phyloP scores from a whole-genome alignment of 2,113 vertebrate genomes.

The Takifugu bimaculatus region DNA sequence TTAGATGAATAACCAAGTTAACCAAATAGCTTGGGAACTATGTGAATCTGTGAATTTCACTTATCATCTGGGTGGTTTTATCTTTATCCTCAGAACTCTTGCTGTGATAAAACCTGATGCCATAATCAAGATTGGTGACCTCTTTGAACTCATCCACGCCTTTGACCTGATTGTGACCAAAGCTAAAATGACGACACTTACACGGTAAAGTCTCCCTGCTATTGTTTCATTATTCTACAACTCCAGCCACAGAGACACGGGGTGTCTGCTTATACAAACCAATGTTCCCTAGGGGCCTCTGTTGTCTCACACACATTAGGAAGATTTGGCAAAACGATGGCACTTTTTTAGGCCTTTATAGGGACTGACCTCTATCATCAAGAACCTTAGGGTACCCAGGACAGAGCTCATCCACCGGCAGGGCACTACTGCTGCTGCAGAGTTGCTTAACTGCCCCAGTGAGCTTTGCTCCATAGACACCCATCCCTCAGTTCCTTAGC shows the following conservation, averaged over 20 bases:
- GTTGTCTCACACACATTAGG: slow-evolving; percentile 21
- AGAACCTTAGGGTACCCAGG: neutral
- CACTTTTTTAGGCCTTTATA: slow-evolving; percentile 39
- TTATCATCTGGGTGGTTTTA: neutral
- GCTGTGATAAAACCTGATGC: slow-evolving; percentile 91
- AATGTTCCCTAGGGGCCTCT: slow-evolving; percentile 11
- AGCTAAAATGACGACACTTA: slow-evolving; percentile 90
- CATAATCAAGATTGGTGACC: slow-evolving; percentile 80
- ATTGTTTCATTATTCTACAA: neutral
- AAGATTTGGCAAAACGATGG: slow-evolving; percentile 31
- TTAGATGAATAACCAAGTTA: too few relatives aligned
- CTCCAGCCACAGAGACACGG: neutral
- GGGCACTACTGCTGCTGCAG: too few relatives aligned
- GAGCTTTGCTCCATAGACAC: too few relatives aligned
- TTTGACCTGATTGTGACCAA: slow-evolving; percentile 89
- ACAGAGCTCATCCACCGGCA: neutral
- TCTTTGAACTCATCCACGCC: slow-evolving; percentile 84
- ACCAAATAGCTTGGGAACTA: too few relatives aligned
- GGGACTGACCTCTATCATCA: neutral
- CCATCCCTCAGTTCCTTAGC: too few relatives aligned
- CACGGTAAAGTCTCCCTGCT: slow-evolving; percentile 75
- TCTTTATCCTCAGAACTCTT: slow-evolving; percentile 77
- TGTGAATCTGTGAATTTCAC: too few relatives aligned
- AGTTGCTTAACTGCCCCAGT: too few relatives aligned
- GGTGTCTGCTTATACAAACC: slow-evolving; percentile 15